A percentile compares a stretch with the other conserved stretches of the same genome.
Evolutionary conservation across 1,140 invertebrate genomes (phyloP).

Genomic region (Drosophila saltans): DNA sequence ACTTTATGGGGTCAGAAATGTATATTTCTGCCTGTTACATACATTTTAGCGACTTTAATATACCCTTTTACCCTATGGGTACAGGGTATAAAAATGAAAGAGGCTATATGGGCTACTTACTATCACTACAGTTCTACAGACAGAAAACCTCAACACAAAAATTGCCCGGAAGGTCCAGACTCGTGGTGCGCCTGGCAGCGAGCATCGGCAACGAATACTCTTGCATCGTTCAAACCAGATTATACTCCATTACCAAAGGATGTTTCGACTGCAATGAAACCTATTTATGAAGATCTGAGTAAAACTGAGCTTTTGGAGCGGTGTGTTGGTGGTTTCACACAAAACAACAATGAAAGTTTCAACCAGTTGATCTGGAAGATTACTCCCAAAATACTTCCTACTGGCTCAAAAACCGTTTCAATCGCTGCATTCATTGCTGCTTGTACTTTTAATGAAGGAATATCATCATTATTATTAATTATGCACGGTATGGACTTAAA

Average conservation of each 20-base stretch:
- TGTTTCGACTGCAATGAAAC: neutral
- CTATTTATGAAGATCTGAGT: constrained; percentile 23
- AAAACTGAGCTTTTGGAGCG: constrained; percentile 11
- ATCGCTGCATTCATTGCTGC: constrained; percentile 49
- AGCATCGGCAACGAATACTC: constrained; percentile 24
- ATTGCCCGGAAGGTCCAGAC: constrained; percentile 54
- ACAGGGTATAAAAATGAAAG: constrained; percentile 72
- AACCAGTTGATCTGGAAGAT: constrained; percentile 18
- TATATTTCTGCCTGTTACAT: no score
- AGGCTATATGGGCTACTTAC: constrained; percentile 71
- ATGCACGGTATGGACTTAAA: constrained; percentile 42
- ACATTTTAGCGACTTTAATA: no score
- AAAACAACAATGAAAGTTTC: constrained; percentile 21
- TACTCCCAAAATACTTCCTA: constrained; percentile 35
- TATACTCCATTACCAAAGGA: constrained; percentile 22
- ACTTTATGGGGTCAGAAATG: no score
- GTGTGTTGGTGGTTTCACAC: constrained; percentile 23
- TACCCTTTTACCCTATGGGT: no score
- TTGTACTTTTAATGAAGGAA: constrained; percentile 48
- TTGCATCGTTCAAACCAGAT: constrained; percentile 41
- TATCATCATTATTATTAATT: constrained; percentile 44
- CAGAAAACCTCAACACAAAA: constrained; percentile 55
- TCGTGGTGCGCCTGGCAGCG: constrained; percentile 56
- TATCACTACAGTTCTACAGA: constrained; percentile 73
- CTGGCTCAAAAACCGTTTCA: constrained; percentile 41